Evolutionary conservation across 2,888 invertebrate genomes (phyloP), one percentile per base, ranked within the genome.

Genomic region (Tridacna crocea): DNA sequence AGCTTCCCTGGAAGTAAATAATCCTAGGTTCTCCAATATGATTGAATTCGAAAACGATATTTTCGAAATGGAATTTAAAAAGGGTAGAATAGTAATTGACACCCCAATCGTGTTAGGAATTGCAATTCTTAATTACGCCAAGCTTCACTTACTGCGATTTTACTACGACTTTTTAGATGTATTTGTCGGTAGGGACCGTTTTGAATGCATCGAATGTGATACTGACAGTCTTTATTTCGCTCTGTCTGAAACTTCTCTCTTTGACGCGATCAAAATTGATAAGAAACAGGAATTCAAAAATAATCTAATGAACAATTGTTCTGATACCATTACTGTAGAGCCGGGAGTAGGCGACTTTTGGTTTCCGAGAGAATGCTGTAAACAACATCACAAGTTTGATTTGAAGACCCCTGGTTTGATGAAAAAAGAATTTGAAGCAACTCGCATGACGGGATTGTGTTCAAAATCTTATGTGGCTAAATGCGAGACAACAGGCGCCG

Each of bases 61-160:
- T n/a, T 76, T 61, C 66, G 79, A 80, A 70, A 70, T 19, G 0
- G 80, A 80, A 48, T 72, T 75, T 2, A 36, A 36, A 36, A 36
- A 36, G 8, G 36, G 36, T 2, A 36, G 36, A 36, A 36, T 36
- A 36, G 36, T 36, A 36, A 36, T 36, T 36, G 36, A 36, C 36
- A 36, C 2, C 8, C 36, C 36, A 8, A 36, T 36, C 36, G 36
- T 36, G 36, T 36, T 36, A 36, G 36, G 36, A 36, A 36, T 36
- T 66, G 82, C 85, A 46, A 85, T 88, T 10, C 79, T 87, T 55
- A 83, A 88, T 48, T 85, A 88, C 24, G 89, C 88, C 0, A 90
- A 87, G 77, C 63, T 88, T 55, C 79, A 77, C 24, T 80, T 87
- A 77, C 75, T 87, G 0, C 55, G 75, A 58, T 88, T 87, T 72